These are phyloP conservation scores for Acleris cristana DNA, from an alignment of 2,888 invertebrate genomes.

Conservation along the genomic window DNA sequence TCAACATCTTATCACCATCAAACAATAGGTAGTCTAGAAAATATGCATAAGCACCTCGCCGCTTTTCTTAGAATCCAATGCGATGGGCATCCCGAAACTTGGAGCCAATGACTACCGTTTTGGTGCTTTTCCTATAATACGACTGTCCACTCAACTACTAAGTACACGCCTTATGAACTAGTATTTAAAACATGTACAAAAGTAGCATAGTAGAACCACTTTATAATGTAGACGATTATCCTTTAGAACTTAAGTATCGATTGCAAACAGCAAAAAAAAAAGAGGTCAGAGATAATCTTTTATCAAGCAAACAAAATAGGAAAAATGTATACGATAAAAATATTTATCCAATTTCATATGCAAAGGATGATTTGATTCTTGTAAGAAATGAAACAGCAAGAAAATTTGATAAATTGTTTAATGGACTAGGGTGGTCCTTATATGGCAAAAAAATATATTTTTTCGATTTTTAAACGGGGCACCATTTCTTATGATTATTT, in stretches of 20 bases:
- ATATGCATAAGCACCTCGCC: constrained; percentile 3
- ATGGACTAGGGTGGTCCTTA: too few relatives aligned
- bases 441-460: too few relatives aligned
- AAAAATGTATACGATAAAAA: constrained; percentile 1
- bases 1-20: constrained; percentile 15
- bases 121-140: constrained; percentile 7
- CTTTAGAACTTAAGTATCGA: constrained; percentile 7
- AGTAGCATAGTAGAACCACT: too few relatives aligned
- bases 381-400: constrained; percentile 10
- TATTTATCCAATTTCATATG: neutral
- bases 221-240: too few relatives aligned
- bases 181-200: too few relatives aligned
- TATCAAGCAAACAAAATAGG: neutral
- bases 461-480: too few relatives aligned
- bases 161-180: constrained; percentile 8
- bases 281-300: constrained; percentile 1
- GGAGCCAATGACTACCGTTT: constrained; percentile 5
- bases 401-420: neutral
- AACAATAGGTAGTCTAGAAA: constrained; percentile 2
- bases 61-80: constrained; percentile 5
- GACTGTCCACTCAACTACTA: neutral
- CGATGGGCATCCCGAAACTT: neutral
- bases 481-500: too few relatives aligned
- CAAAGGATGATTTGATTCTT: neutral
- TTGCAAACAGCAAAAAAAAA: constrained; percentile 6